These are phyloP conservation scores for Hylaeus volcanicus DNA, from an alignment of 1,140 invertebrate genomes.

Conservation along the genomic window DNA sequence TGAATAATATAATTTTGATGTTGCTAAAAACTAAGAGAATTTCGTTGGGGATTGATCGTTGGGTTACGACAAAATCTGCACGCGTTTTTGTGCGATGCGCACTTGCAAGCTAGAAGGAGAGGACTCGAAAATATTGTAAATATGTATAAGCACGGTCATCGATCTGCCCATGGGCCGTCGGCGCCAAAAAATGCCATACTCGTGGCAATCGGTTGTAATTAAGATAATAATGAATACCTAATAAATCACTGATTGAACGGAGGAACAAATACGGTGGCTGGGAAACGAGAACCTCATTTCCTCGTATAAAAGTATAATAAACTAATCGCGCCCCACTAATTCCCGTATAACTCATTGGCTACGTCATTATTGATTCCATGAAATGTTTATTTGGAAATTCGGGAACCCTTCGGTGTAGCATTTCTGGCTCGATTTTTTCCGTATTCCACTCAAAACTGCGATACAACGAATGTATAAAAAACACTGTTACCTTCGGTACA, in stretches of 20 bases:
- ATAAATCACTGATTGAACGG: conserved; percentile 73
- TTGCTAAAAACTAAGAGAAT: conserved; percentile 59
- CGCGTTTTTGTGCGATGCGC: conserved; percentile 16
- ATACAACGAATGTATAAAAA: no score
- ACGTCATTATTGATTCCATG: conserved; percentile 62
- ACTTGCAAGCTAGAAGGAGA: background rate
- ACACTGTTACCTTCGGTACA: no score
- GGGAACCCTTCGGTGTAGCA: background rate
- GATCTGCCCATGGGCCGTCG: conserved; percentile 29
- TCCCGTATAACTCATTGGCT: conserved; percentile 52
- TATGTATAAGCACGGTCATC: conserved; percentile 56
- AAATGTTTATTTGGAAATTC: conserved; percentile 61
- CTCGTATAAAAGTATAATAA: conserved; percentile 75
- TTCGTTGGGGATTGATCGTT: conserved; percentile 57
- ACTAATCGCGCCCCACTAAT: conserved; percentile 64
- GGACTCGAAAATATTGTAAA: conserved; percentile 51
- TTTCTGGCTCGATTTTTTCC: background rate
- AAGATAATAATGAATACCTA: conserved; percentile 77
- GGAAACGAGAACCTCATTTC: conserved; percentile 71
- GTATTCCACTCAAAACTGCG: no score
- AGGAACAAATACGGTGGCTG: conserved; percentile 62
- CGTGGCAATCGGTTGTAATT: conserved; percentile 64
- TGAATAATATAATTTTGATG: conserved; percentile 54
- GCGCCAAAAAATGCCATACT: conserved; percentile 21
- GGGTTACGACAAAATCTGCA: conserved; percentile 38